These are phyloP conservation scores for Clostera curtula DNA, from an alignment of 2,888 invertebrate species.

Conservation along the genomic window DNA sequence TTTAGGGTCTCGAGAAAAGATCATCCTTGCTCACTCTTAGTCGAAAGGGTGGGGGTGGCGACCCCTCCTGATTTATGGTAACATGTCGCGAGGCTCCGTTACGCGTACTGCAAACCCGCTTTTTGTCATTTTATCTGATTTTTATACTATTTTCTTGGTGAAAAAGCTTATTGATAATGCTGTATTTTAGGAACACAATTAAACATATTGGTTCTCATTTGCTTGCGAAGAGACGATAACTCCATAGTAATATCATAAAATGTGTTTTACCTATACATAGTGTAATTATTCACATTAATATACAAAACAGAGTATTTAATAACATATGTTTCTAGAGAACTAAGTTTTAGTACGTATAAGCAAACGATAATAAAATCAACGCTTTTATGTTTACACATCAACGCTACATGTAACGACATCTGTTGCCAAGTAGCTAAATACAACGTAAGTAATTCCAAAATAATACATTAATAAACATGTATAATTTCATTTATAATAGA, in stretches of 20 bases:
- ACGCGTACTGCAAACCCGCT: constrained; percentile 55
- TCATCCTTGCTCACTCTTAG: constrained; percentile 56
- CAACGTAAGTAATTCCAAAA: neutral
- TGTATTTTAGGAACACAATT: too few relatives aligned
- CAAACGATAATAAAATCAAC: too few relatives aligned
- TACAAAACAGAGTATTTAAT: too few relatives aligned
- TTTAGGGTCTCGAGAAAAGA: constrained; percentile 71
- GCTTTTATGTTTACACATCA: too few relatives aligned
- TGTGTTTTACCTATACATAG: too few relatives aligned
- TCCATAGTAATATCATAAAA: too few relatives aligned
- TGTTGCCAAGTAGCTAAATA: constrained; percentile 20
- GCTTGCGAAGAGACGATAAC: too few relatives aligned
- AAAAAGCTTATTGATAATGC: too few relatives aligned
- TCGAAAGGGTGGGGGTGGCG: constrained; percentile 40
- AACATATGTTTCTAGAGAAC: too few relatives aligned
- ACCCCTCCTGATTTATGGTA: constrained; percentile 71
- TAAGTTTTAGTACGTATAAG: too few relatives aligned
- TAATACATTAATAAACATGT: neutral
- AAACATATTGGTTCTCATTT: too few relatives aligned
- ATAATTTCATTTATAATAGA: neutral
- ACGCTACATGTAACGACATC: constrained; percentile 19
- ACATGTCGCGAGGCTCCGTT: constrained; percentile 63
- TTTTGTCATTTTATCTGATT: constrained; percentile 71
- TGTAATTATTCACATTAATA: too few relatives aligned
- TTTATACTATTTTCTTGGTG: constrained; percentile 51